Percentiles rank a stretch among this genome's conserved stretches.
These are phyloP conservation scores for Tenualosa thibaudeaui DNA, from an alignment of 2,797 vertebrate species.

Conservation along the genomic window DNA sequence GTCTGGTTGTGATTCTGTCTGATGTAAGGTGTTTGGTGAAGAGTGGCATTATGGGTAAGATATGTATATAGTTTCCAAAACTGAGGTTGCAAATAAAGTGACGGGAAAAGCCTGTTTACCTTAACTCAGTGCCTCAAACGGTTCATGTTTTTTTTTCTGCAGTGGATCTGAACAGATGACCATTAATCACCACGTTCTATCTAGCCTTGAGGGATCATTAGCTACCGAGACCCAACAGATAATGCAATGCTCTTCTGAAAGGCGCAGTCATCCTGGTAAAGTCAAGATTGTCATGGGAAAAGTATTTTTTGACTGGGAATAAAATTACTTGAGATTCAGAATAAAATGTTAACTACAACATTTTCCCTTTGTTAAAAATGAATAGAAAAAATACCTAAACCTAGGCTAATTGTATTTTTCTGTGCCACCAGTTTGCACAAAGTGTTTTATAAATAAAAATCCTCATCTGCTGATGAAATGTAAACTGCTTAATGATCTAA, in stretches of 20 bases:
- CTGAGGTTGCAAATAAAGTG: neutral
- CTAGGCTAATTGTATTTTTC: neutral
- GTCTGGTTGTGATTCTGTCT: neutral
- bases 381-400: neutral
- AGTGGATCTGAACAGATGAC: neutral
- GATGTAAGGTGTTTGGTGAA: conserved; percentile 23
- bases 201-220: neutral
- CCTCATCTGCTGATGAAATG: neutral
- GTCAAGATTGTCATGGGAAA: neutral
- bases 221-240: neutral
- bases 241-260: neutral
- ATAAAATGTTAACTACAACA: neutral
- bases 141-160: neutral
- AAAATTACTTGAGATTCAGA: neutral
- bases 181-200: neutral
- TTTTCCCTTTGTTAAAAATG: neutral
- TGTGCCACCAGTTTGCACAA: neutral
- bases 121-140: neutral
- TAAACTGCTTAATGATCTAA: neutral
- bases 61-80: neutral
- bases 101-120: neutral
- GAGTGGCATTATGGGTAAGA: conserved; percentile 7
- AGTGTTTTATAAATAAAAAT: neutral
- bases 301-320: neutral
- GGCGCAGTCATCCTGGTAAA: neutral